phyloP scores from a whole-genome alignment of 30 jellyfish, hydroid and myxozoan species.

The Hydractinia symbiolongicarpus region DNA sequence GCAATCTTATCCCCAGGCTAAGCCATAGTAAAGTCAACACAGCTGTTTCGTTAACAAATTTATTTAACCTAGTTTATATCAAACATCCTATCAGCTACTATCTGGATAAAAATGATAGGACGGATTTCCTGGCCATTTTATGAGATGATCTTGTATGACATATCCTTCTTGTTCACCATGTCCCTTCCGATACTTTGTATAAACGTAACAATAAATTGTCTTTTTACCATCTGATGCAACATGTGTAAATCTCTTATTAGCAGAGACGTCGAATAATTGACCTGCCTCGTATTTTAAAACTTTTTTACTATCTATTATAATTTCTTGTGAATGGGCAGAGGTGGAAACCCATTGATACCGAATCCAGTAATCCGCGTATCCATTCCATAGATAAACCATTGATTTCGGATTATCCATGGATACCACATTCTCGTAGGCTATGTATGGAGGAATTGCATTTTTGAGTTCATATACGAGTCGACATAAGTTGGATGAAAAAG shows the following conservation, averaged over 20 bases:
- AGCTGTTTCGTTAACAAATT: too few species aligned
- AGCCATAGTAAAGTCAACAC: too few species aligned
- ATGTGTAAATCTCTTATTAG: neutral
- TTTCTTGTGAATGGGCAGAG: neutral
- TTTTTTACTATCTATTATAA: neutral
- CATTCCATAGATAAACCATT: constrained; percentile 5
- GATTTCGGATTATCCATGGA: constrained; percentile 13
- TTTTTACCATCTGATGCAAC: neutral
- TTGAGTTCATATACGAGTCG: constrained; percentile 2
- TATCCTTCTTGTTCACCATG: constrained; percentile 7
- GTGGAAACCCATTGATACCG: constrained; percentile 3
- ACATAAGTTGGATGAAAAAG: neutral
- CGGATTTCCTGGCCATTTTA: constrained; percentile 5
- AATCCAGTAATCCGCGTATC: constrained; percentile 1
- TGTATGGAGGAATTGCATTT: neutral
- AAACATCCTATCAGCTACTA: too few species aligned
- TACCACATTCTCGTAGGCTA: neutral
- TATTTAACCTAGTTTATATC: too few species aligned
- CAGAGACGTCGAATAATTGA: neutral
- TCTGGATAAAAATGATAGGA: neutral
- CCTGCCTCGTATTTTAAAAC: neutral
- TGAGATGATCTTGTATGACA: neutral
- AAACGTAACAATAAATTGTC: neutral
- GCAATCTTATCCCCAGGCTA: too few species aligned
- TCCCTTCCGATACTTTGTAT: neutral